A percentile compares a stretch with the other conserved stretches of the same genome.
These are phyloP conservation scores for Solea senegalensis DNA, from an alignment of 2,113 vertebrate genomes.

Conservation along the genomic window DNA sequence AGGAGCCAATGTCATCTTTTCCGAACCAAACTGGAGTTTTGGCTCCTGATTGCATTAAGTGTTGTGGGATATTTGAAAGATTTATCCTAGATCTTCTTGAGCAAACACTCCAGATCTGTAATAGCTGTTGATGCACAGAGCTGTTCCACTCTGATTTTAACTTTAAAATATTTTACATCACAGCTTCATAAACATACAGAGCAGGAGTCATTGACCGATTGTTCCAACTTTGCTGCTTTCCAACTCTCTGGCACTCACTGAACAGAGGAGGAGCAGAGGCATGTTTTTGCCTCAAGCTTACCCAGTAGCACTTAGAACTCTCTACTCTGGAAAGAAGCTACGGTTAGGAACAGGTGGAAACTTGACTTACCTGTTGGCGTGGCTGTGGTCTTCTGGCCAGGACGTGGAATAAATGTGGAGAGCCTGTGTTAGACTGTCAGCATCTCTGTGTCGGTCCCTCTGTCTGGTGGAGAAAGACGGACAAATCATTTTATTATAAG, in stretches of 20 bases:
- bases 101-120: too few species aligned
- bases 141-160: too few species aligned
- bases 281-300: not conserved
- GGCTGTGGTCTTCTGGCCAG: slow-evolving; percentile 17
- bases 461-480: slow-evolving; percentile 14
- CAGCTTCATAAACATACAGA: not conserved
- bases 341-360: not conserved
- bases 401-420: slow-evolving; percentile 3
- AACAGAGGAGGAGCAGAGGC: not conserved
- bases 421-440: slow-evolving; percentile 26
- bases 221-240: not conserved
- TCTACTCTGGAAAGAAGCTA: not conserved
- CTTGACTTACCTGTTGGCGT: slow-evolving; percentile 39
- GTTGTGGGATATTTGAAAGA: too few species aligned
- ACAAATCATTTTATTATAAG: not conserved
- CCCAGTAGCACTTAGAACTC: not conserved
- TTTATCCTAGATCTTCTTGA: too few species aligned
- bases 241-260: not conserved
- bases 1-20: too few species aligned
- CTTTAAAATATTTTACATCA: not conserved
- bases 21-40: too few species aligned
- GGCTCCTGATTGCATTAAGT: too few species aligned
- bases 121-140: too few species aligned
- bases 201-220: not conserved
- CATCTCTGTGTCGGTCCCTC: slow-evolving; percentile 8